Conservation (phyloP, 2,797 vertebrate genomes). For the Enoplosus armatus region DNA sequence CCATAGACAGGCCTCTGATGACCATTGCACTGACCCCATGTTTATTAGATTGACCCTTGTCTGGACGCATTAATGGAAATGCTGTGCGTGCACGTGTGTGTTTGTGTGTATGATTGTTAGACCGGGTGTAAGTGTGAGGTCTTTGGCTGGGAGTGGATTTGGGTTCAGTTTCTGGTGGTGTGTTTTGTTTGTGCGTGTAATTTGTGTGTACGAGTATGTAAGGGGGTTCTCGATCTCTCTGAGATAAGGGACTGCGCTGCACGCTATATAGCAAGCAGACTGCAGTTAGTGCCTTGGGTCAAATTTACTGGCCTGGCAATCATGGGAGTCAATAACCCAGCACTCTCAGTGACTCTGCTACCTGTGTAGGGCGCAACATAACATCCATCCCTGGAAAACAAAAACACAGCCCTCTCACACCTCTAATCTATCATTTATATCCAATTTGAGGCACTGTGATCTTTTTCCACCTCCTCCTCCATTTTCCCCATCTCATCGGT, state of each 20-base stretch:
- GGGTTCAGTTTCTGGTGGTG: slow-evolving; percentile 44
- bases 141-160: slow-evolving; percentile 49
- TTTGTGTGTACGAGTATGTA: slow-evolving; percentile 64
- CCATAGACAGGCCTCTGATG: slow-evolving; percentile 84
- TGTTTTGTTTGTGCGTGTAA: slow-evolving; percentile 53
- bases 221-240: slow-evolving; percentile 51
- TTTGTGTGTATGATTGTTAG: slow-evolving; percentile 59
- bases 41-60: slow-evolving; percentile 90
- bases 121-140: slow-evolving; percentile 35
- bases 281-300: slow-evolving; percentile 84
- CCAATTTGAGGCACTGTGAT: slow-evolving; percentile 84
- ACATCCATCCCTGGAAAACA: slow-evolving; percentile 78
- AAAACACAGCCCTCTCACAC: slow-evolving; percentile 82
- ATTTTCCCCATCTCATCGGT: slow-evolving; percentile 47
- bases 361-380: slow-evolving; percentile 80
- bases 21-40: slow-evolving; percentile 84
- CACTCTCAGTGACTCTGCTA: slow-evolving; percentile 80
- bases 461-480: slow-evolving; percentile 62
- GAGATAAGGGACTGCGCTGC: slow-evolving; percentile 60
- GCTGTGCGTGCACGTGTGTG: slow-evolving; percentile 59
- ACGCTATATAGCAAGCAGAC: slow-evolving; percentile 75
- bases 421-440: slow-evolving; percentile 90
- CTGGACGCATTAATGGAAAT: slow-evolving; percentile 86
- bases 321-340: slow-evolving; percentile 88
- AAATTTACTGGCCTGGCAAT: slow-evolving; percentile 87